Evolutionary conservation across 2,113 vertebrate genomes (phyloP).

Genomic region (Myanophis thanlyinensis): DNA sequence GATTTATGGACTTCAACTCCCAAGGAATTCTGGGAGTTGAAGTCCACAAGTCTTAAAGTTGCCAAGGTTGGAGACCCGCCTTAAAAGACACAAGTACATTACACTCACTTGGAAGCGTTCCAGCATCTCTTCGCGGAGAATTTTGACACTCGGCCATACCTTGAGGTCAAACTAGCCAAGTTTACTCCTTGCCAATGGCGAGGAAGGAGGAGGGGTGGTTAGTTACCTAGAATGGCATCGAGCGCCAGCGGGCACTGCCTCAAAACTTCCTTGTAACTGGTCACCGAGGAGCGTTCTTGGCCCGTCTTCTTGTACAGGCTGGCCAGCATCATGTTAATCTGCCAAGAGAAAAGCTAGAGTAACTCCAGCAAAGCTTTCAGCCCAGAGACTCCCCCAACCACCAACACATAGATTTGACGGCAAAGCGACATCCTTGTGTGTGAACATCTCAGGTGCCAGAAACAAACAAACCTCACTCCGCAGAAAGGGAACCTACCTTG

Average conservation of each 20-base stretch:
- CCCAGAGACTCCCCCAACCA: background rate
- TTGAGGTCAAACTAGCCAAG: background rate
- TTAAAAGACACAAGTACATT: background rate
- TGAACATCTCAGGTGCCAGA: background rate
- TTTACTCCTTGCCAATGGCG: background rate
- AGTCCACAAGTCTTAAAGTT: too few species aligned
- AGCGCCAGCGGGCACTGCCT: slow-evolving; percentile 94
- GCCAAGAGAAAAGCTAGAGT: slow-evolving; percentile 6
- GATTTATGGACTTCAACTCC: too few species aligned
- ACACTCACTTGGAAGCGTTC: background rate
- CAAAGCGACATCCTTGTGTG: background rate
- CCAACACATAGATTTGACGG: background rate
- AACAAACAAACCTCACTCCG: background rate
- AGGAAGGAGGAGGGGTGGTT: background rate
- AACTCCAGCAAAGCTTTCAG: background rate
- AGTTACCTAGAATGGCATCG: slow-evolving; percentile 91
- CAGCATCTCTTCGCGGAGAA: background rate
- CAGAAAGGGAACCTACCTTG: slow-evolving; percentile 75
- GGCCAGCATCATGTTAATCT: slow-evolving; percentile 99
- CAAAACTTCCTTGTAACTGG: slow-evolving; percentile 98
- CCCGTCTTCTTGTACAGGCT: slow-evolving; percentile 97
- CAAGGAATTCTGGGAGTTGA: too few species aligned
- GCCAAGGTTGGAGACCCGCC: too few species aligned
- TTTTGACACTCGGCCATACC: background rate
- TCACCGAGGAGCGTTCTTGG: slow-evolving; percentile 95